A percentile compares a stretch with the other conserved stretches of the same genome.
phyloP scores from a whole-genome alignment of 2,113 vertebrate species.

The Triplophysa rosa region DNA sequence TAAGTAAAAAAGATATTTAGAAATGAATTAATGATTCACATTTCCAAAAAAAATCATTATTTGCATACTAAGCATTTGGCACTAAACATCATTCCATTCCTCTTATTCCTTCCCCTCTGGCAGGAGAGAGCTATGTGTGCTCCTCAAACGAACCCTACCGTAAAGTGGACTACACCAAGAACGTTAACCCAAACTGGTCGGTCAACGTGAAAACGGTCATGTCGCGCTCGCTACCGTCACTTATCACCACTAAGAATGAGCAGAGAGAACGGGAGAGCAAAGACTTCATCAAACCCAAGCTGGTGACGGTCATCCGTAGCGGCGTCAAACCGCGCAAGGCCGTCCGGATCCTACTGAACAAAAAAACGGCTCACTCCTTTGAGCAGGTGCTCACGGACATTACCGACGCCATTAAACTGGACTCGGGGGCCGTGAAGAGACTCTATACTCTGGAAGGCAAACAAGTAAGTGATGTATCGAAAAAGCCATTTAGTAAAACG shows the following conservation, averaged over 20 bases:
- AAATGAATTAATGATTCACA: too few species aligned
- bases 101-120: conserved; percentile 2
- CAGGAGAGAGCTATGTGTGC: conserved; percentile 98
- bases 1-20: too few species aligned
- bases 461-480: conserved; percentile 78
- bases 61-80: neutral
- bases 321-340: conserved; percentile 96
- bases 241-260: conserved; percentile 74
- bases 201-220: conserved; percentile 84
- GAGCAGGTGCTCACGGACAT: conserved; percentile 97
- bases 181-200: conserved; percentile 95
- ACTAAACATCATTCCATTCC: neutral
- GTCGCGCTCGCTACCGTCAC: conserved; percentile 79
- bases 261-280: conserved; percentile 79
- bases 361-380: conserved; percentile 97
- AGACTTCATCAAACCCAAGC: conserved; percentile 95
- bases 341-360: conserved; percentile 94
- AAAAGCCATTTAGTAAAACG: neutral
- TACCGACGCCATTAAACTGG: conserved; percentile 96
- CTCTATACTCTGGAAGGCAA: conserved; percentile 94
- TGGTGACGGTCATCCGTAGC: conserved; percentile 96
- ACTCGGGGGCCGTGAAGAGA: conserved; percentile 92
- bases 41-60: neutral
- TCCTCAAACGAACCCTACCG: conserved; percentile 92
- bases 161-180: conserved; percentile 94